Evolutionary conservation across 2,113 vertebrate species (phyloP).

Genomic region (Pica pica): DNA sequence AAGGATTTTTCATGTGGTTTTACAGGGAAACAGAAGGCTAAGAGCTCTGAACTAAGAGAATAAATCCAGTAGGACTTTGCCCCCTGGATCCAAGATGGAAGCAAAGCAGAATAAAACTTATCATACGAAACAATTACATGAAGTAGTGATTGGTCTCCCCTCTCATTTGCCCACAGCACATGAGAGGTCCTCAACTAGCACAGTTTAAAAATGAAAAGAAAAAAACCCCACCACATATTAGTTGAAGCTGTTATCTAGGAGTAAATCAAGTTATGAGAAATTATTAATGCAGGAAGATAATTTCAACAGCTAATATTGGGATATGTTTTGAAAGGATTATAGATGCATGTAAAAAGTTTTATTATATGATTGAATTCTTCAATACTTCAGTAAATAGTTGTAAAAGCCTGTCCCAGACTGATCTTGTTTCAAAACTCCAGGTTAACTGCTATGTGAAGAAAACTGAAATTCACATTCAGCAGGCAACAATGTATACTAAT

Average conservation of each 20-base stretch:
- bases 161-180: background rate
- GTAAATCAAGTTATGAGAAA: background rate
- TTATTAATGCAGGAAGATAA: background rate
- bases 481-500: background rate
- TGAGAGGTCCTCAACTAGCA: background rate
- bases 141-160: background rate
- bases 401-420: background rate
- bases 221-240: background rate
- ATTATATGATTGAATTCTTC: background rate
- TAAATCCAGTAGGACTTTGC: background rate
- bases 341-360: background rate
- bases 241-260: background rate
- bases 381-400: background rate
- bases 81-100: background rate
- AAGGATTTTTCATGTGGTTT: background rate
- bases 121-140: background rate
- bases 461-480: background rate
- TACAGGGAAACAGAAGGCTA: background rate
- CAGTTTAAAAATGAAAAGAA: background rate
- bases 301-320: background rate
- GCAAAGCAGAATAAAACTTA: background rate
- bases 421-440: background rate
- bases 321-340: background rate
- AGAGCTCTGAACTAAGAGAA: background rate
- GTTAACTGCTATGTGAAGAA: background rate